Percentiles rank a stretch among this genome's conserved stretches.
These are phyloP conservation scores for Vipera latastei DNA, from an alignment of 2,797 vertebrate genomes.

Conservation along the genomic window DNA sequence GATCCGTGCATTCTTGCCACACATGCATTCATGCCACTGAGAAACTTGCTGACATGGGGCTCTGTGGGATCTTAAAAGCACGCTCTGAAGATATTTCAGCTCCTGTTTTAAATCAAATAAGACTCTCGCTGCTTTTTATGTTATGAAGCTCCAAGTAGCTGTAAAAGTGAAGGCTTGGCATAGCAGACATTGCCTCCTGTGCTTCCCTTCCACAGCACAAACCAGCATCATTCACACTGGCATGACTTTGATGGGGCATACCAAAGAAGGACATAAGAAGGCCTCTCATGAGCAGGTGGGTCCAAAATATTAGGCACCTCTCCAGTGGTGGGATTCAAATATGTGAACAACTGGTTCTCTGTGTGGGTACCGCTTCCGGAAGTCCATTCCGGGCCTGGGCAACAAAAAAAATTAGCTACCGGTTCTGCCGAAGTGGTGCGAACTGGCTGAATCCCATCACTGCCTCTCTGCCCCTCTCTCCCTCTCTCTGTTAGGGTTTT, in stretches of 20 bases:
- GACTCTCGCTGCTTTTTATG: conserved; percentile 18
- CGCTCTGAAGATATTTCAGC: conserved; percentile 21
- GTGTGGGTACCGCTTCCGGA: no score
- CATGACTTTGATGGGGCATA: no score
- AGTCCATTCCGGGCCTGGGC: no score
- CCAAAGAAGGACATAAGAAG: background rate
- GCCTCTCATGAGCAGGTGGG: background rate
- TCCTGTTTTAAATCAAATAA: conserved; percentile 25
- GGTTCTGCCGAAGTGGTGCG: no score
- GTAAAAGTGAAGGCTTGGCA: background rate
- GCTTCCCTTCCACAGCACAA: background rate
- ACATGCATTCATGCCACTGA: background rate
- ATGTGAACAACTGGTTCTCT: no score
- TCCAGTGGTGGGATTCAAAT: no score
- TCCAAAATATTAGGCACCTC: background rate
- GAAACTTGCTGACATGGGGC: conserved; percentile 32
- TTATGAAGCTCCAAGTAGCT: conserved; percentile 4
- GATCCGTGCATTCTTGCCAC: background rate
- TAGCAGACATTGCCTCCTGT: background rate
- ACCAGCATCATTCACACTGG: background rate
- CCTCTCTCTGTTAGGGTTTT: background rate
- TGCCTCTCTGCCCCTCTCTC: no score
- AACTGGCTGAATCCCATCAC: no score
- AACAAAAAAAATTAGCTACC: no score
- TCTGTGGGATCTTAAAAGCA: conserved; percentile 22